These are phyloP conservation scores for Drosophila emarginata DNA, from an alignment of 2,888 invertebrate species.

Conservation along the genomic window DNA sequence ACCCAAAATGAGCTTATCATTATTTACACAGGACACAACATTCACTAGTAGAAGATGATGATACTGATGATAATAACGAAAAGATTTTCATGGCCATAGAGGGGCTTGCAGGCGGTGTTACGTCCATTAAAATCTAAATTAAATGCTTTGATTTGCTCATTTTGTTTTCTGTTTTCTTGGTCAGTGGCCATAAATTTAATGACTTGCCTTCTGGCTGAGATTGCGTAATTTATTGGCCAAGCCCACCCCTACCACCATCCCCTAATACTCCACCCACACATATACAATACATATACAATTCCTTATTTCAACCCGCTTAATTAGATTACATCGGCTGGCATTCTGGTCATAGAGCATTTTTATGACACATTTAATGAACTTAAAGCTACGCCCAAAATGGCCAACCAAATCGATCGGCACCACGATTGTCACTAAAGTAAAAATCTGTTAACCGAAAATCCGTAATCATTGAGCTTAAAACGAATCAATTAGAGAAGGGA, in stretches of 20 bases:
- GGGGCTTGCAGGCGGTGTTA: not conserved
- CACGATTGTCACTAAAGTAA: not conserved
- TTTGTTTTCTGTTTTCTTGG: slow-evolving; percentile 35
- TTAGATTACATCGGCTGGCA: slow-evolving; percentile 57
- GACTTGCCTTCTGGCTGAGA: slow-evolving; percentile 62
- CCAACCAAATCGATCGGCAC: slow-evolving; percentile 35
- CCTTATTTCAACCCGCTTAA: slow-evolving; percentile 45
- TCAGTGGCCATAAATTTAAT: slow-evolving; percentile 70
- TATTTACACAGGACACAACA: slow-evolving; percentile 59
- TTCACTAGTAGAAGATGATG: slow-evolving; percentile 26
- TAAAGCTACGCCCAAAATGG: slow-evolving; percentile 14
- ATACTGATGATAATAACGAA: not conserved
- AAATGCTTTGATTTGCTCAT: slow-evolving; percentile 66
- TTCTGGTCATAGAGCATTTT: slow-evolving; percentile 15
- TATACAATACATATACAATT: slow-evolving; percentile 16
- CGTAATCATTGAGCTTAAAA: slow-evolving; percentile 48
- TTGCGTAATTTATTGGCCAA: slow-evolving; percentile 66
- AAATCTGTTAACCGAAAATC: slow-evolving; percentile 33
- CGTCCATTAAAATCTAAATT: slow-evolving; percentile 62
- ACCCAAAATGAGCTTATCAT: slow-evolving; percentile 55
- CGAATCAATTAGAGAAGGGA: slow-evolving; percentile 55
- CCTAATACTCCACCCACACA: not conserved
- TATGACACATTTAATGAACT: slow-evolving; percentile 56
- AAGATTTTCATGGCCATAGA: not conserved
- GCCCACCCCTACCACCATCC: too few species aligned